Conservation (phyloP, 2,888 invertebrate species). For the Cephus pulcher region DNA sequence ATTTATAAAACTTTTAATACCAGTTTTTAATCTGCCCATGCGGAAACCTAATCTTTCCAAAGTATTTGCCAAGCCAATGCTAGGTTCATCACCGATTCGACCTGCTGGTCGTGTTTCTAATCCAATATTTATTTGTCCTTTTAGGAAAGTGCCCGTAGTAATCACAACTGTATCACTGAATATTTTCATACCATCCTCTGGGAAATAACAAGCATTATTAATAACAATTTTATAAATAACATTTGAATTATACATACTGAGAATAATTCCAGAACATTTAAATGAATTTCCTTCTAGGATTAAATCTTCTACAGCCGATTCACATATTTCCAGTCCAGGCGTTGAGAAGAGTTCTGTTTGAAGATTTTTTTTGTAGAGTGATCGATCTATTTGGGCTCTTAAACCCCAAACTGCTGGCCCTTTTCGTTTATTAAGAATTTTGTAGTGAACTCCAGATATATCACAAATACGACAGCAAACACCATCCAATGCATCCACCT, state of each 20-base stretch:
- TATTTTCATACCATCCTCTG: slow-evolving; percentile 72
- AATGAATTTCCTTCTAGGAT: slow-evolving; percentile 68
- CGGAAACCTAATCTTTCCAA: slow-evolving; percentile 77
- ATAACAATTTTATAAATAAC: slow-evolving; percentile 19
- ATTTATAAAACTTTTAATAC: slow-evolving; percentile 56
- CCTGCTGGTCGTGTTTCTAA: slow-evolving; percentile 81
- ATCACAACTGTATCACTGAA: slow-evolving; percentile 78
- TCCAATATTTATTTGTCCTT: slow-evolving; percentile 87
- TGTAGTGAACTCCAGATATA: slow-evolving; percentile 83
- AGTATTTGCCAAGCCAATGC: slow-evolving; percentile 81
- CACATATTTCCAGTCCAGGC: slow-evolving; percentile 75
- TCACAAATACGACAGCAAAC: slow-evolving; percentile 86
- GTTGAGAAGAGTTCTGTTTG: slow-evolving; percentile 77
- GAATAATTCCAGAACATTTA: slow-evolving; percentile 69
- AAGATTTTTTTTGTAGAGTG: slow-evolving; percentile 80
- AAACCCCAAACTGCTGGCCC: slow-evolving; percentile 93
- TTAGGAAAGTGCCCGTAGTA: slow-evolving; percentile 90
- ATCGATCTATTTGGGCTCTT: slow-evolving; percentile 88
- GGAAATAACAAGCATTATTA: slow-evolving; percentile 44
- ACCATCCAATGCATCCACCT: slow-evolving; percentile 90
- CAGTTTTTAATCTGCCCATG: slow-evolving; percentile 87
- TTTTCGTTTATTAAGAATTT: slow-evolving; percentile 81
- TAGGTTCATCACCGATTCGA: slow-evolving; percentile 81
- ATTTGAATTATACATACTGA: slow-evolving; percentile 58
- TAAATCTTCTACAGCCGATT: slow-evolving; percentile 84